phyloP scores from a whole-genome alignment of 2,888 invertebrate genomes.

The Melinopterus prodromus region DNA sequence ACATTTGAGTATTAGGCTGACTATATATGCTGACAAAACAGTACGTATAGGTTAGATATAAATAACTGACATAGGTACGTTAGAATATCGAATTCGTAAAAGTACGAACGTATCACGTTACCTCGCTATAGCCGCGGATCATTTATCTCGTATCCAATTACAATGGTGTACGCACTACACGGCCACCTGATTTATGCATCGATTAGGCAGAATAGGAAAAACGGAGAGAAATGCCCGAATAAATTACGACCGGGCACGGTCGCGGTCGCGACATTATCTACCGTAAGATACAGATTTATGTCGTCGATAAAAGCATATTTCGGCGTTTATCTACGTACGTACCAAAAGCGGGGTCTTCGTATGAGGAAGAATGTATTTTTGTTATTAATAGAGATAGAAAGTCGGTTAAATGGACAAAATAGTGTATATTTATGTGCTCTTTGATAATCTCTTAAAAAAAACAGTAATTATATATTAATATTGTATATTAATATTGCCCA shows the following conservation, averaged over 20 bases:
- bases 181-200: constrained; percentile 10
- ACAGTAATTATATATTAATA: too few relatives aligned
- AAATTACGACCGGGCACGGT: background rate
- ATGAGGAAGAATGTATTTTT: too few relatives aligned
- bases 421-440: too few relatives aligned
- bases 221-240: constrained; percentile 8
- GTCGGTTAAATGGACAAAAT: too few relatives aligned
- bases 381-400: too few relatives aligned
- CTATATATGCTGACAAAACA: too few relatives aligned
- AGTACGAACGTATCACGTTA: background rate
- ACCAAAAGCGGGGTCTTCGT: too few relatives aligned
- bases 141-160: constrained; percentile 18
- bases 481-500: constrained; percentile 23
- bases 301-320: background rate
- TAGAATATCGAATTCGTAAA: too few relatives aligned
- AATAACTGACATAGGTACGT: too few relatives aligned
- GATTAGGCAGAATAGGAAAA: constrained; percentile 7
- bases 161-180: constrained; percentile 7
- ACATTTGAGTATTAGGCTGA: too few relatives aligned
- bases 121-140: background rate
- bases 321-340: constrained; percentile 11
- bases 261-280: background rate
- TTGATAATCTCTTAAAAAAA: too few relatives aligned
- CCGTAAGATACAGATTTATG: background rate
- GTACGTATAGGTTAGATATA: too few relatives aligned